Base-by-base conservation (phyloP, 2,888 invertebrate species). In the Orthosia gothica region DNA sequence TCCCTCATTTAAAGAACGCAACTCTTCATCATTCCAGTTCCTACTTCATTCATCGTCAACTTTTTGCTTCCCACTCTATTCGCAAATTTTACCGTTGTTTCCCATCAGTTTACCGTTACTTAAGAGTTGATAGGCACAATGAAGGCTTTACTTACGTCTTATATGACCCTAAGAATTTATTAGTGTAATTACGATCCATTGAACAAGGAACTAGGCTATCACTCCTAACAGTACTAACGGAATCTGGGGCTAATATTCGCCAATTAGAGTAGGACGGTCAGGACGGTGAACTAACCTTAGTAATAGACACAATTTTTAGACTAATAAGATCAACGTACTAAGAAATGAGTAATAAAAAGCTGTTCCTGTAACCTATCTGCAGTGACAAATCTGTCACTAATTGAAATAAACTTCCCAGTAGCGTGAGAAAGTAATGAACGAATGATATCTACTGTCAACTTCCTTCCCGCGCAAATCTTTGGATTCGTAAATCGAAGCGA, bases 121-220 rank as follows among this genome's bases (percentile, higher is more conserved):
- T 32, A 65, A 49, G 32, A 75, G 32, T 58, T 57, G 40, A 59
- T 76, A 62, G 57, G 57, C 66, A 69, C 69, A 70, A 69, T 74
- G 55, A 66, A 75, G 5, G n/a, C 3, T 9, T 5, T 32, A n/a
- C 40, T 11, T 59, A 45, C 23, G 12, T 74, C 55, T 26, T 47
- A 40, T 64, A 64, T 72, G 84, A 86, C 70, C 86, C 64, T 73
- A 80, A 55, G 59, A 76, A 77, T 83, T 76, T 62, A 80, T 86
- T 80, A 84, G 58, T 72, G 62, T 75, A 84, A 83, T 84, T 84
- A 82, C 57, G 52, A 80, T 76, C 71, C 69, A 80, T 73, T 79
- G 20, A 83, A 79, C 71, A 71, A 66, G 83, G 23, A 83, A 76
- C 71, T 74, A 61, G 79, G 70, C 63, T 70, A 79, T 86, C 80